These are phyloP conservation scores for Drosophila pandora DNA, from an alignment of 1,140 invertebrate genomes.

Conservation along the genomic window DNA sequence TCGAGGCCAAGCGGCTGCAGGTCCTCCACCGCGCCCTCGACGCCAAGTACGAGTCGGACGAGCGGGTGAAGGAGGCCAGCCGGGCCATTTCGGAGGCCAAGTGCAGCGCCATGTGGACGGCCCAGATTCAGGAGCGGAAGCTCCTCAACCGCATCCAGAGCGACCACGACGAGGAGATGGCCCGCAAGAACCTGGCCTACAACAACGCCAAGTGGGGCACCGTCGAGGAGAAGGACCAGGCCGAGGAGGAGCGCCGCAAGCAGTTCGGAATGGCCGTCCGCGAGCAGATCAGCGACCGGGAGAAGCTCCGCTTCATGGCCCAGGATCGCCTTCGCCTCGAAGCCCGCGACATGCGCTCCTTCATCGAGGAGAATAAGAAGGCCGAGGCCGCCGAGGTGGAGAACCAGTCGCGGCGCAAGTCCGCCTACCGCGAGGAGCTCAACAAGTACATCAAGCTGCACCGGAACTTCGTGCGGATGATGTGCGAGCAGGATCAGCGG, in stretches of 20 bases:
- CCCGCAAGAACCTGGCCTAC: conserved; percentile 46
- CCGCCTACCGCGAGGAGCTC: conserved; percentile 55
- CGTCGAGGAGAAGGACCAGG: conserved; percentile 37
- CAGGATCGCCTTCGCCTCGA: conserved; percentile 56
- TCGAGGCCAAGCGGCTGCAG: conserved; percentile 55
- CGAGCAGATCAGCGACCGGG: conserved; percentile 61
- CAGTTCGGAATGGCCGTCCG: conserved; percentile 56
- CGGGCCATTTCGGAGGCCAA: conserved; percentile 65
- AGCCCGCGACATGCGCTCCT: conserved; percentile 34
- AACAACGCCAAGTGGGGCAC: conserved; percentile 67
- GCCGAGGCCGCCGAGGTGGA: conserved; percentile 36
- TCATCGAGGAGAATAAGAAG: conserved; percentile 51
- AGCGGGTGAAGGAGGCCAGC: conserved; percentile 47
- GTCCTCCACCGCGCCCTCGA: conserved; percentile 25
- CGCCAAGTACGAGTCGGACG: conserved; percentile 54
- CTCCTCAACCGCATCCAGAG: conserved; percentile 35
- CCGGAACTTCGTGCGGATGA: conserved; percentile 44
- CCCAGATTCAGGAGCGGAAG: conserved; percentile 51
- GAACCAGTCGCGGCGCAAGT: conserved; percentile 22
- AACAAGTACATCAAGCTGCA: conserved; percentile 51
- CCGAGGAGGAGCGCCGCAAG: conserved; percentile 34
- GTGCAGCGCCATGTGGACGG: conserved; percentile 71
- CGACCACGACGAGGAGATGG: conserved; percentile 41
- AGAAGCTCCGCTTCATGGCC: conserved; percentile 52
- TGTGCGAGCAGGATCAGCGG: conserved; percentile 64